Conservation (phyloP, 2,888 invertebrate genomes). For the Philopedon plagiatum region DNA sequence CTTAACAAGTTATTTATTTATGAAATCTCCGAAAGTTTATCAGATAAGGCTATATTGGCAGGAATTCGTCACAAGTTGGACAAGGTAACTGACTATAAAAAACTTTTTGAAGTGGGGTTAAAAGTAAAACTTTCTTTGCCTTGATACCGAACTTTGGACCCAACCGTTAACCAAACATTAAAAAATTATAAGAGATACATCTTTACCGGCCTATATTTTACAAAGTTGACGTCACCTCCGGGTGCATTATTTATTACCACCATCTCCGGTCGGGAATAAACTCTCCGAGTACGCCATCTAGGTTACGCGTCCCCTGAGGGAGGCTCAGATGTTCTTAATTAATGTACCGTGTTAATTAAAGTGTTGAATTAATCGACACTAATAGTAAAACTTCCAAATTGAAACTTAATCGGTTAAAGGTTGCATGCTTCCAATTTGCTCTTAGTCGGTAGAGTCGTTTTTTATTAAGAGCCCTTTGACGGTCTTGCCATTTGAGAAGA, state of each 20-base stretch:
- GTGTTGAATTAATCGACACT: slow-evolving; percentile 33
- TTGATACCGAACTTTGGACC: too few relatives aligned
- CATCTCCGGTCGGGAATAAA: neutral
- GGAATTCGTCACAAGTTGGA: too few relatives aligned
- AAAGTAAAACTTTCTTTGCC: too few relatives aligned
- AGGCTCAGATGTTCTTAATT: slow-evolving; percentile 32
- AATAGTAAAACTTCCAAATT: slow-evolving; percentile 23
- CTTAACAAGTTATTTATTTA: too few relatives aligned
- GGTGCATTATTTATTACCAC: slow-evolving; percentile 10
- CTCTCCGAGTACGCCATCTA: slow-evolving; percentile 14
- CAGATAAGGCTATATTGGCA: too few relatives aligned
- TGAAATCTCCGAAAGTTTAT: too few relatives aligned
- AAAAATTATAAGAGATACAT: too few relatives aligned
- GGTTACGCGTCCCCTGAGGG: slow-evolving; percentile 23
- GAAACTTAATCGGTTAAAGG: neutral
- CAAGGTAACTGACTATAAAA: too few relatives aligned
- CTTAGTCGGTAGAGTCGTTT: neutral
- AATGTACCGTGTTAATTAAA: slow-evolving; percentile 36
- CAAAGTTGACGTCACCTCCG: neutral
- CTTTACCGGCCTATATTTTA: neutral
- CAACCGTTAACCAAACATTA: too few relatives aligned
- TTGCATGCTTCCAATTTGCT: neutral
- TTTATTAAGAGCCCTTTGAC: neutral
- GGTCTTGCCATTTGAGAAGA: too few relatives aligned
- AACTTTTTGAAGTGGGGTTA: too few relatives aligned